phyloP scores from a whole-genome alignment of 2,888 invertebrate species.

The Stenurella melanura region DNA sequence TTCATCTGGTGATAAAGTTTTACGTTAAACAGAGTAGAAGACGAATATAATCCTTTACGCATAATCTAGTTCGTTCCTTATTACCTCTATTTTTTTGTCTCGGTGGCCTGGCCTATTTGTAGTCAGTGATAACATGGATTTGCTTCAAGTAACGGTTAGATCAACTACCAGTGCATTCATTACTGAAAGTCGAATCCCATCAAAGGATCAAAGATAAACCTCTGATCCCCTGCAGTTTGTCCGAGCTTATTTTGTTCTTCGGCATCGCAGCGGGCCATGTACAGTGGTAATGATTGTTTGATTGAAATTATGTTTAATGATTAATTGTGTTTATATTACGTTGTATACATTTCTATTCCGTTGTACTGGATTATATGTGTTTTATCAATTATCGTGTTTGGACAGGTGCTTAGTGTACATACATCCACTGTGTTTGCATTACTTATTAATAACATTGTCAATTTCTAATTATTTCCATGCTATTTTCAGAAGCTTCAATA shows the following conservation, averaged over 20 bases:
- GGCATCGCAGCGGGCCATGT: conserved; percentile 15
- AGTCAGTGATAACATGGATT: too few relatives aligned
- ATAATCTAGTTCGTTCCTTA: too few relatives aligned
- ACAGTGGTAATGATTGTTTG: conserved; percentile 35
- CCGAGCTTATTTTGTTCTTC: conserved; percentile 6
- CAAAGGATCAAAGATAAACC: not conserved
- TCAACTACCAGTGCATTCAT: too few relatives aligned
- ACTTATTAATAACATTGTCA: conserved; percentile 67
- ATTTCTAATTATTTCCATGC: conserved; percentile 46
- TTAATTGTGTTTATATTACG: conserved; percentile 41
- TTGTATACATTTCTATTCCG: conserved; percentile 39
- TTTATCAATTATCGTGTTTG: conserved; percentile 59
- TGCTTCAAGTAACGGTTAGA: too few relatives aligned
- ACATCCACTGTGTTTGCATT: conserved; percentile 54
- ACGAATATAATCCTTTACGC: too few relatives aligned
- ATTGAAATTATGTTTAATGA: conserved; percentile 41
- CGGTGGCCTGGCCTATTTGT: too few relatives aligned
- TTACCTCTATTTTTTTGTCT: too few relatives aligned
- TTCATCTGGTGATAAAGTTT: too few relatives aligned
- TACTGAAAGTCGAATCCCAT: too few relatives aligned
- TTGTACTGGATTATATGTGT: conserved; percentile 45
- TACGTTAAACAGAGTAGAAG: too few relatives aligned
- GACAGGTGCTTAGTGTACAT: conserved; percentile 58
- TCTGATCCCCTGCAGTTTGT: not conserved
- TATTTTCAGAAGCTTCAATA: conserved; percentile 35